Conservation (phyloP, 2,888 invertebrate genomes). For the Conops quadrifasciatus region DNA sequence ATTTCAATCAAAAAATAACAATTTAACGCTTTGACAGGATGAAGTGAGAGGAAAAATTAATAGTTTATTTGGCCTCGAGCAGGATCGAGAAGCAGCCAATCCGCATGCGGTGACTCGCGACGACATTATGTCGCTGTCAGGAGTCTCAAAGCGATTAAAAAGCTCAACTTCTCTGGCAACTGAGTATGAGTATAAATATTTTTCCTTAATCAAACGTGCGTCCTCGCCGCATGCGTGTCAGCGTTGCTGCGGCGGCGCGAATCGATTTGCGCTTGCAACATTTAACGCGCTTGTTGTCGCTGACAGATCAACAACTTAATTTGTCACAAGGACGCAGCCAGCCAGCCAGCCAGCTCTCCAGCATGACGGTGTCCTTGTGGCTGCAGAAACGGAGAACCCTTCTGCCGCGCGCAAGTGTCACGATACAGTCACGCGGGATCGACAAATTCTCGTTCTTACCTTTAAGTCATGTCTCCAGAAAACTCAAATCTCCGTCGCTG, state of each 20-base stretch:
- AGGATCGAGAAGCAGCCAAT: neutral
- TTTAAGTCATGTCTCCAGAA: constrained; percentile 6
- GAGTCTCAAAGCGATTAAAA: neutral
- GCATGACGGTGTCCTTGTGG: neutral
- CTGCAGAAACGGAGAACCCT: neutral
- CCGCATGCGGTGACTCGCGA: neutral
- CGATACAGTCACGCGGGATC: constrained; percentile 7
- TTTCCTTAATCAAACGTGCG: neutral
- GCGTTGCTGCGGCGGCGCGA: neutral
- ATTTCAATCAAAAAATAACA: constrained; percentile 32
- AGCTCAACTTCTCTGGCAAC: neutral
- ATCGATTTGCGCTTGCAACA: constrained; percentile 23
- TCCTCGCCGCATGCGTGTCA: neutral
- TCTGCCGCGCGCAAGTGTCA: neutral
- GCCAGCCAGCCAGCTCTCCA: neutral
- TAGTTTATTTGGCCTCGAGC: neutral
- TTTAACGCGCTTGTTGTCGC: constrained; percentile 4
- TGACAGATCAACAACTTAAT: constrained; percentile 26
- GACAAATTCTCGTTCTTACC: constrained; percentile 5
- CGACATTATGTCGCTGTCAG: neutral
- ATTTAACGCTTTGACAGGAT: constrained; percentile 35
- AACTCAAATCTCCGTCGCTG: neutral
- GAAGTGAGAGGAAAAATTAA: constrained; percentile 3
- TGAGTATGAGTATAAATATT: constrained; percentile 11
- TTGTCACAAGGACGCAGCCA: constrained; percentile 23